A percentile compares a stretch with the other conserved stretches of the same genome.
Evolutionary conservation across 1,140 invertebrate species (phyloP).

Genomic region (Samia ricini): DNA sequence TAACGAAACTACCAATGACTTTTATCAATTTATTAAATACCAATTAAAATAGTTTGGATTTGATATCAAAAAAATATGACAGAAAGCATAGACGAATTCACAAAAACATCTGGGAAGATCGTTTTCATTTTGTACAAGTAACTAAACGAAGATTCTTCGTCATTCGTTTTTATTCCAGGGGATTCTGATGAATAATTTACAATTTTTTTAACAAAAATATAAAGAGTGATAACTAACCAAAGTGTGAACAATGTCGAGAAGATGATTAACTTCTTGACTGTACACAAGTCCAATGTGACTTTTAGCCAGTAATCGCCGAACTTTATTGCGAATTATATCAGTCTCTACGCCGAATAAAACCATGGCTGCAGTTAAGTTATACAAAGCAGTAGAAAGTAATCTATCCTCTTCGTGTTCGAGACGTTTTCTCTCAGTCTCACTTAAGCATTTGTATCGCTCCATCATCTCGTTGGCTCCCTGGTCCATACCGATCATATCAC

Average conservation of each 20-base stretch:
- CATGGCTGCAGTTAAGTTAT: constrained; percentile 97
- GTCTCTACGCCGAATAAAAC: constrained; percentile 95
- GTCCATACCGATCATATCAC: constrained; percentile 99
- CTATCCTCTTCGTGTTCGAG: constrained; percentile 99
- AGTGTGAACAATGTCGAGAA: constrained; percentile 96
- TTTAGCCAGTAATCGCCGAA: constrained; percentile 96
- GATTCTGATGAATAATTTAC: too few species aligned
- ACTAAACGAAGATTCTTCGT: too few species aligned
- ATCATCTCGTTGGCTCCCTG: constrained; percentile 99
- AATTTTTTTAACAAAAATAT: constrained; percentile 1
- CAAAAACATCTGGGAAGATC: too few species aligned
- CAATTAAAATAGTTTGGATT: too few species aligned
- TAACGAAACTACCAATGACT: too few species aligned
- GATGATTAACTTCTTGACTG: constrained; percentile 97
- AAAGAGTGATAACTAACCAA: constrained; percentile 83
- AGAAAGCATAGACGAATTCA: too few species aligned
- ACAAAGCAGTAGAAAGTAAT: constrained; percentile 95
- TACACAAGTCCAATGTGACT: constrained; percentile 98
- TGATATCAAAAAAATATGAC: too few species aligned
- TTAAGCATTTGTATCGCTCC: constrained; percentile 96
- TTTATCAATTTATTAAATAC: too few species aligned
- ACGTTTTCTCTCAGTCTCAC: constrained; percentile 95
- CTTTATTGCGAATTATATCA: constrained; percentile 92
- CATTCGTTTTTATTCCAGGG: too few species aligned
- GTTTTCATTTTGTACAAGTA: too few species aligned